A percentile compares a stretch with the other conserved stretches of the same genome.
phyloP scores from a whole-genome alignment of 1,140 invertebrate genomes.

The Ladona fulva region DNA sequence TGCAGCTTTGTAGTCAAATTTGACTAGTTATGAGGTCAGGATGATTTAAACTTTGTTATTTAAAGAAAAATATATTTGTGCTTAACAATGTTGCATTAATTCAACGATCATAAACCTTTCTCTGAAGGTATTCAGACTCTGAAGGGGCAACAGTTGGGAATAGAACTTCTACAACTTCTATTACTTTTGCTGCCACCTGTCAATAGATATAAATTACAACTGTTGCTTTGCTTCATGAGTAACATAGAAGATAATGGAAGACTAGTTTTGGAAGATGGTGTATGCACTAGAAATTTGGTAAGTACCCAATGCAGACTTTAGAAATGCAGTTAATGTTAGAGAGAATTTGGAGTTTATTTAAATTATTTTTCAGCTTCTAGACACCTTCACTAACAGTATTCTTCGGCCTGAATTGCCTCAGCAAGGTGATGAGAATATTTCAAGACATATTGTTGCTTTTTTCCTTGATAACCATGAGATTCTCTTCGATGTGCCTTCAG shows the following conservation, averaged over 20 bases:
- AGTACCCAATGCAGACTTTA: not conserved
- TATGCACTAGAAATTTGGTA: not conserved
- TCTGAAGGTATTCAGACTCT: not conserved
- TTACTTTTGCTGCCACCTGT: constrained; percentile 3
- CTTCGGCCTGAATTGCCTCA: not conserved
- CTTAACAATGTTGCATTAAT: not conserved
- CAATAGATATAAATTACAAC: not conserved
- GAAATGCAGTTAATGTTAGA: not conserved
- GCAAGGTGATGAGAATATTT: not conserved
- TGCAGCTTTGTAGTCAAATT: too few relatives aligned
- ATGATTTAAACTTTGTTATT: not conserved
- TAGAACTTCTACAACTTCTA: not conserved
- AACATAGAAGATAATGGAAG: not conserved
- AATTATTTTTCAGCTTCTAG: not conserved
- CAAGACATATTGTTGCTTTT: constrained; percentile 14
- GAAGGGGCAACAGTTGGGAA: not conserved
- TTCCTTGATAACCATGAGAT: constrained; percentile 9
- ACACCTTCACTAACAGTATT: constrained; percentile 13
- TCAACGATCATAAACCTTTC: not conserved
- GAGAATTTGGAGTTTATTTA: not conserved
- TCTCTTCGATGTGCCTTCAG: constrained; percentile 12
- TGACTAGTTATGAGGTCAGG: too few relatives aligned
- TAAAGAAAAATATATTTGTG: not conserved
- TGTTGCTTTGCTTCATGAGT: not conserved
- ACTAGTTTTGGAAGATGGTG: not conserved